These are phyloP conservation scores for Actinemys pallida DNA, from an alignment of 2,113 vertebrate species.

Conservation along the genomic window DNA sequence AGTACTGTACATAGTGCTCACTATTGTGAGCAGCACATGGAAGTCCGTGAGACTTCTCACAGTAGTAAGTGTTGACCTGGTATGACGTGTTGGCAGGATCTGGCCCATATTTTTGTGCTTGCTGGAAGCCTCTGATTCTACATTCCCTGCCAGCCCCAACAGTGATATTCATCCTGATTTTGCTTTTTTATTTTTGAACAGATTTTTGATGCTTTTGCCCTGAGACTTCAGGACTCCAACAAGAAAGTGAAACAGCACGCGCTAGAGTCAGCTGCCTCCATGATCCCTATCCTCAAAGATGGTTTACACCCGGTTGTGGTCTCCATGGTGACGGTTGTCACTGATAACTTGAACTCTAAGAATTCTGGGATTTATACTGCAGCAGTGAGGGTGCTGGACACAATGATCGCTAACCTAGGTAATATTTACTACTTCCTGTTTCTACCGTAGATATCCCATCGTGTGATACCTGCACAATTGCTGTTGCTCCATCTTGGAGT, in stretches of 20 bases:
- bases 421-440: not conserved
- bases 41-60: not conserved
- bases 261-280: conserved; percentile 35
- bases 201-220: conserved; percentile 80
- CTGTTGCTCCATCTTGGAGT: not conserved
- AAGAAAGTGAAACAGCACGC: conserved; percentile 79
- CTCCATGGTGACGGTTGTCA: conserved; percentile 41
- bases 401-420: conserved; percentile 71
- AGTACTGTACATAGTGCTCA: not conserved
- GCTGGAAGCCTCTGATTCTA: not conserved
- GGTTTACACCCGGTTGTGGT: conserved; percentile 67
- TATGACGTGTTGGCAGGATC: not conserved
- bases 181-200: conserved; percentile 44
- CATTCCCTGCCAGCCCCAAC: not conserved
- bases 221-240: conserved; percentile 78
- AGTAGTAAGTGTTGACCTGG: not conserved
- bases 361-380: conserved; percentile 50
- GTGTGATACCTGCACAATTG: not conserved
- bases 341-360: conserved; percentile 80
- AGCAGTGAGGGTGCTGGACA: conserved; percentile 54
- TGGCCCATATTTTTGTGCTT: not conserved
- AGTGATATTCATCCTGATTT: not conserved
- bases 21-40: not conserved
- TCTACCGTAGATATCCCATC: too few species aligned
- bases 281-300: conserved; percentile 59